Evolutionary conservation across 2,113 vertebrate genomes (phyloP).

Genomic region (Tylochromis polylepis): DNA sequence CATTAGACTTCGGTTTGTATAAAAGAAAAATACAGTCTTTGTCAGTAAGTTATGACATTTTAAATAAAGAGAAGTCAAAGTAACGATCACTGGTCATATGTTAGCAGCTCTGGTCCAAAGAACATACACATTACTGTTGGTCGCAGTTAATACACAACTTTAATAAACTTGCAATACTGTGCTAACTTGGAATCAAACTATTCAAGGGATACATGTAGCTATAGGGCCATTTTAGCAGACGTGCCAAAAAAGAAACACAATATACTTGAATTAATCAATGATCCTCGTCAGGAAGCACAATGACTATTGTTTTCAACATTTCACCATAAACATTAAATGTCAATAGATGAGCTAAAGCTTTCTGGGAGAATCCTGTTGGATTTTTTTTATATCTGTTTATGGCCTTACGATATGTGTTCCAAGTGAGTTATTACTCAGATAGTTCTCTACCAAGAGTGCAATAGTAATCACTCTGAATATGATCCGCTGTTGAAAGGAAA

Average conservation of each 20-base stretch:
- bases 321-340: neutral
- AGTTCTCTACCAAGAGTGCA: neutral
- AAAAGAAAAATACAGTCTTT: neutral
- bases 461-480: neutral
- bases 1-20: neutral
- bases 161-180: neutral
- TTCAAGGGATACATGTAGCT: neutral
- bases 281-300: neutral
- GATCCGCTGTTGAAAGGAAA: neutral
- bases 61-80: neutral
- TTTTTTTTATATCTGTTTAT: neutral
- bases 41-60: neutral
- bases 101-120: neutral
- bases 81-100: neutral
- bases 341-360: neutral
- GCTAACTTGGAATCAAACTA: neutral
- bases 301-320: neutral
- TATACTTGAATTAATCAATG: neutral
- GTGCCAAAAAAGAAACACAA: neutral
- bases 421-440: neutral
- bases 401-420: neutral
- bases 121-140: neutral
- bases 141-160: neutral
- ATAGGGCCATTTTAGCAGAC: accelerated
- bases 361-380: accelerated